Percentiles rank a stretch among this genome's conserved stretches.
phyloP scores from a whole-genome alignment of 2,888 invertebrate species.

The Dione juno region DNA sequence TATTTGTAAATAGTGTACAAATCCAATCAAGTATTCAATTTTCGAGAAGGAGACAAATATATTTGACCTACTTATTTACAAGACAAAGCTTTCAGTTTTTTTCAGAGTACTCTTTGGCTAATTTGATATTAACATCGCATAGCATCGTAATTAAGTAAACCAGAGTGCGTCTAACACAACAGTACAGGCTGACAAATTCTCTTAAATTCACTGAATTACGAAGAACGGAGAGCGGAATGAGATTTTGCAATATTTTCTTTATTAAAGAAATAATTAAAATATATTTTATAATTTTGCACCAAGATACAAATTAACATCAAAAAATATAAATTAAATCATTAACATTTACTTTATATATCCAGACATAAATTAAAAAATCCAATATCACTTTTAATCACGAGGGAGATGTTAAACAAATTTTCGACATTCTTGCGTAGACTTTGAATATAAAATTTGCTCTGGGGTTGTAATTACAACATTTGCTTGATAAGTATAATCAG shows the following conservation, averaged over 20 bases:
- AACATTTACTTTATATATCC: background rate
- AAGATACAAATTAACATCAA: background rate
- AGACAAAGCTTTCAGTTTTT: constrained; percentile 10
- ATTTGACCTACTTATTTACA: constrained; percentile 15
- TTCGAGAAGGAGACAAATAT: constrained; percentile 14
- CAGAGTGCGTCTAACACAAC: no score
- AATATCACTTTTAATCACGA: constrained; percentile 13
- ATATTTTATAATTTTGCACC: no score
- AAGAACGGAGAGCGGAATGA: no score
- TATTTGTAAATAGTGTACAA: background rate
- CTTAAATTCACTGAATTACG: no score
- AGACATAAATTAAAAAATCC: constrained; percentile 1
- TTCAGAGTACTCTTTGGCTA: no score
- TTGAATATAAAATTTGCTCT: constrained; percentile 39
- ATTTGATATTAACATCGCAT: no score
- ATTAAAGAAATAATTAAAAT: no score
- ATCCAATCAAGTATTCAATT: background rate
- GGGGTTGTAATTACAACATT: constrained; percentile 44
- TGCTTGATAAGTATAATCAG: constrained; percentile 44
- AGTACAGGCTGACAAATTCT: no score
- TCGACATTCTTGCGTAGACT: constrained; percentile 32
- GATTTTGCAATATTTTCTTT: no score
- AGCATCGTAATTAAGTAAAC: no score
- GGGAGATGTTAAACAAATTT: constrained; percentile 26
- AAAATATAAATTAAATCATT: background rate